Evolutionary conservation across 2,888 invertebrate genomes (phyloP), one percentile per base, ranked within the genome.

Genomic region (Plemyria rubiginata): DNA sequence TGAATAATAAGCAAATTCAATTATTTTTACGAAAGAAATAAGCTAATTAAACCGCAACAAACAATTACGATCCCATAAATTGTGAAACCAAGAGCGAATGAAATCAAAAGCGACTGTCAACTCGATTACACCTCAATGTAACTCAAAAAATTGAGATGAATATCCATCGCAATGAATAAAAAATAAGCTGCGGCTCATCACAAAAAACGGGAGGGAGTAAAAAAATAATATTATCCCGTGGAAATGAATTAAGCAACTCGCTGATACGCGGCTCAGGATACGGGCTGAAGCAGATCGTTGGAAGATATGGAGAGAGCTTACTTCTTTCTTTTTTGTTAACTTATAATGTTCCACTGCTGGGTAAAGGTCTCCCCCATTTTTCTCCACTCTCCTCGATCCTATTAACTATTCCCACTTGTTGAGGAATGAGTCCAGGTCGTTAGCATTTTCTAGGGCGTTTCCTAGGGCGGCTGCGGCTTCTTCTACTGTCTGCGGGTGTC

Each of bases 191-290:
- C 77, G 85, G 82, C 87, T 88, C 82, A 87, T 85, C 85, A 86
- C 84, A 86, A 85, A 87, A 89, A 90, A 79, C 78, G 81, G 71
- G 82, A 80, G 90, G 90, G 88, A 87, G 89, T 87, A 92, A 92
- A 92, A 92, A 92, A 92, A 92, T 92, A 92, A 92, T 92, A 92
- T 92, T 92, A 92, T 92, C 92, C 92, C 75, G 88, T 89, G 89
- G 89, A 92, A 92, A 92, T 92, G 92, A 92, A 92, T 92, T 92
- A 92, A 92, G 88, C 86, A 87, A 86, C 85, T 86, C 85, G 78
- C 84, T 85, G 90, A 92, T 90, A 90, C 87, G 79, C 67, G 82
- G 77, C 75, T 77, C 75, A 71, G 80, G 81, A 80, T 81, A 78
- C 72, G 73, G 71, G 65, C 66, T 72, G 70, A 69, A 71, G 66